A percentile compares a stretch with the other conserved stretches of the same genome.
These are phyloP conservation scores for Epinotia nisella DNA, from an alignment of 2,888 invertebrate genomes.

Conservation along the genomic window DNA sequence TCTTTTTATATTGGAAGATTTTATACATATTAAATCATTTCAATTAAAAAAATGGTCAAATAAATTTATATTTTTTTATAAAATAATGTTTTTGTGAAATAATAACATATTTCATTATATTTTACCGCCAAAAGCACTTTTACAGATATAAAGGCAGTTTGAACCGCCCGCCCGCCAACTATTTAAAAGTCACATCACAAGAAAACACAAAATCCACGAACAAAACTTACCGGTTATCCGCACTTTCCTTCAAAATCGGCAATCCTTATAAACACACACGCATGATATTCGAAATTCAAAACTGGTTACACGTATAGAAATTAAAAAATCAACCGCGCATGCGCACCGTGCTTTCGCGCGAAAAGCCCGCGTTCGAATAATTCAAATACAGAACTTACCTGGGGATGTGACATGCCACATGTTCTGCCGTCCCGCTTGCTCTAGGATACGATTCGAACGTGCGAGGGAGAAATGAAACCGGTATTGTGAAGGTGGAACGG, in stretches of 20 bases:
- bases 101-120: not conserved
- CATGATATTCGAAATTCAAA: constrained; percentile 47
- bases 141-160: not conserved
- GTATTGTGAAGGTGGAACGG: constrained; percentile 75
- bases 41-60: too few species aligned
- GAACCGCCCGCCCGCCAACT: not conserved
- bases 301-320: constrained; percentile 18
- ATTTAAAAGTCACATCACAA: not conserved
- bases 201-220: constrained; percentile 1
- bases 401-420: constrained; percentile 73
- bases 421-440: constrained; percentile 59
- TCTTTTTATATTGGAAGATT: not conserved
- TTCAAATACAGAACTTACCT: constrained; percentile 71
- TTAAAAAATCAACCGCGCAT: constrained; percentile 55
- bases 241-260: constrained; percentile 34
- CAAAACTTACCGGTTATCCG: constrained; percentile 25
- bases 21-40: not conserved
- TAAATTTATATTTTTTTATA: not conserved
- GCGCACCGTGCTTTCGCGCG: constrained; percentile 78
- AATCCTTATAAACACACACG: constrained; percentile 42
- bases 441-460: constrained; percentile 31
- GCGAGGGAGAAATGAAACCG: constrained; percentile 55
- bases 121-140: not conserved
- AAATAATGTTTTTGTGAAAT: not conserved
- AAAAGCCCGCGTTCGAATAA: constrained; percentile 80